Base-by-base conservation (phyloP, 2,113 vertebrate genomes). In the Meles meles region DNA sequence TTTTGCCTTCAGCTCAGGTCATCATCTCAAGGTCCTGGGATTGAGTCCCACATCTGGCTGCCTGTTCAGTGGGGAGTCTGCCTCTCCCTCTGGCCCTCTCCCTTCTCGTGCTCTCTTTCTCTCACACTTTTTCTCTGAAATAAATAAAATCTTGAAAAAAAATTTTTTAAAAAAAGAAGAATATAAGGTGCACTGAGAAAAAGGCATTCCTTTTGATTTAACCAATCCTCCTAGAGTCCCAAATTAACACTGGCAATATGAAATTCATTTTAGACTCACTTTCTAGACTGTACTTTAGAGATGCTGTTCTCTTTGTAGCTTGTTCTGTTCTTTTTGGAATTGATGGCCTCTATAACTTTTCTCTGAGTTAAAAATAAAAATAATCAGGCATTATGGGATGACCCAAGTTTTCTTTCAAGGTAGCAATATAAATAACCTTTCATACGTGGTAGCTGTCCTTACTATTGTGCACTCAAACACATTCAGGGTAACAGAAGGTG, bases 261-360 rank as follows among this genome's bases (percentile, higher is more conserved):
- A 74, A 89, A 93, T 87, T 85, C 84, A 69, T 63, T 97, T 77
- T 71, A 31, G 8, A 44, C 7, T 31, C 6, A 61, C 15, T 61
- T 94, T 94, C 34, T 94, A 52, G 44, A 57, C 29, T 72, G 25
- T 74, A 34, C 27, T 80, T 94, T 13, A 72, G 52, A 94, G 49
- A 74, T 0, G 34, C 23, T 93, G 1, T 86, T 94, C 39, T 95
- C 59, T 80, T 92, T 93, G 57, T 52, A 93, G 94, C 2, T 81
- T 80, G 14, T 29, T 95, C 39, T 97, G 27, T 95, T 97, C 72
- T 89, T 97, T 83, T 47, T 55, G 15, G 10, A 25, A 14, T 61
- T 39, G 18, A 42, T 55, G 52, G 25, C n/a, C 39, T 72, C 37
- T 37, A 15, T 90, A 57, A 57, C 72, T 57, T 27, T 82, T 82